Base-by-base conservation (phyloP, 2,888 invertebrate species). In the Julus scandinavius region DNA sequence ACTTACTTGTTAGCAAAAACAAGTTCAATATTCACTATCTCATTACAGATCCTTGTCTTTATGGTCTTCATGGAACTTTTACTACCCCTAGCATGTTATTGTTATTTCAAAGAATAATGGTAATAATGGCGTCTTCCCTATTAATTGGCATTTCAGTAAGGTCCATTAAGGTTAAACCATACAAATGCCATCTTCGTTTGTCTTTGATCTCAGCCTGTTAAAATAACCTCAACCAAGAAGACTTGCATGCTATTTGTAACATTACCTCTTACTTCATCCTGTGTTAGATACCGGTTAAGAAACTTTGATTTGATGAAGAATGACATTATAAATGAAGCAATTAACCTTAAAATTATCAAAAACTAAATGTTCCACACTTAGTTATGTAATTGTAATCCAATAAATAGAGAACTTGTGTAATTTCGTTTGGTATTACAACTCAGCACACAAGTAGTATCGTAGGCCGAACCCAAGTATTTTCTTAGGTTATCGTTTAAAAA, bases 91-190 rank as follows among this genome's bases (percentile, higher is more conserved):
- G 6, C 45, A 45, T 45, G 5, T 45, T 45, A 45, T 80, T 80
- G 38, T 80, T 80, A 80, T 80, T 80, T 80, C 80, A 2, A 80
- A 80, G 80, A 80, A 72, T 72, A 29, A 72, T 11, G 29, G 29
- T 29, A n/a, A n/a, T 1, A 72, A 13, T 80, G 80, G 38, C 80
- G 80, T 29, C 29, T 38, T 29, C 38, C 11, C 80, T 80, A 38
- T 80, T 80, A 13, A 40, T 38, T 80, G 80, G 38, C 13, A 38
- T 40, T 80, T 80, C 3, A 80, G 13, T 38, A 11, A 15, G 38
- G 80, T 80, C 38, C 80, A 80, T 29, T 72, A 29, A 72, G 38
- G 38, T 38, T 38, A 80, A 80, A 80, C 38, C 80, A 40, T 38
- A 80, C 29, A 13, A 13, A 38, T 80, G 38, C 80, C 80, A 80